phyloP scores from a whole-genome alignment of 2,113 vertebrate genomes.

The Montifringilla adamsi region DNA sequence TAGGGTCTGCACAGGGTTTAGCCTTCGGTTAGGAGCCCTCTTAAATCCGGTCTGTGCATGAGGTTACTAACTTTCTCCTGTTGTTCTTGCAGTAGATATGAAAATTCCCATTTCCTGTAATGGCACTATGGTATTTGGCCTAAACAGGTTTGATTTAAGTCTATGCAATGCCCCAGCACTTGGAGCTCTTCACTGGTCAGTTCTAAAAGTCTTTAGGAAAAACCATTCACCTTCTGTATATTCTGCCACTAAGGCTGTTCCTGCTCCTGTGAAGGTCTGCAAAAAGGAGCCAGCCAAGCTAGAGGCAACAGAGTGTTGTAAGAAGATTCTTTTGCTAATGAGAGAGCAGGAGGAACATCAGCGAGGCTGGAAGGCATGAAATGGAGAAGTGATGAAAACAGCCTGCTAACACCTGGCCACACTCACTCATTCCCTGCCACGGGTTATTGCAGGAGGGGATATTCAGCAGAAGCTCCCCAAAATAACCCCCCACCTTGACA shows the following conservation, averaged over 20 bases:
- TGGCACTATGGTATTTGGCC: neutral
- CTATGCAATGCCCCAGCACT: neutral
- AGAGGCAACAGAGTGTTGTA: neutral
- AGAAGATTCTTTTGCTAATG: neutral
- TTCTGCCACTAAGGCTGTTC: neutral
- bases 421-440: rapidly evolving
- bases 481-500: neutral
- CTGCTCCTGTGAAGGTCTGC: neutral
- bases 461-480: rapidly evolving
- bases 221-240: neutral
- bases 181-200: neutral
- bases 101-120: neutral
- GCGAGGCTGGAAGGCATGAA: neutral
- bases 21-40: neutral
- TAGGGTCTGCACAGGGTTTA: neutral
- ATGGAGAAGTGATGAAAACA: neutral
- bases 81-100: neutral
- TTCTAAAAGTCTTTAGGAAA: neutral
- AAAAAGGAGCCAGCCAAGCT: neutral
- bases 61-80: neutral
- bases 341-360: neutral
- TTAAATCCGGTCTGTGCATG: neutral
- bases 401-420: neutral
- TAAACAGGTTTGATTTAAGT: neutral
- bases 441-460: neutral